Evolutionary conservation across 1,140 invertebrate species (phyloP), one percentile per base, ranked within the genome.

Genomic region (Matsumurasca onukii): DNA sequence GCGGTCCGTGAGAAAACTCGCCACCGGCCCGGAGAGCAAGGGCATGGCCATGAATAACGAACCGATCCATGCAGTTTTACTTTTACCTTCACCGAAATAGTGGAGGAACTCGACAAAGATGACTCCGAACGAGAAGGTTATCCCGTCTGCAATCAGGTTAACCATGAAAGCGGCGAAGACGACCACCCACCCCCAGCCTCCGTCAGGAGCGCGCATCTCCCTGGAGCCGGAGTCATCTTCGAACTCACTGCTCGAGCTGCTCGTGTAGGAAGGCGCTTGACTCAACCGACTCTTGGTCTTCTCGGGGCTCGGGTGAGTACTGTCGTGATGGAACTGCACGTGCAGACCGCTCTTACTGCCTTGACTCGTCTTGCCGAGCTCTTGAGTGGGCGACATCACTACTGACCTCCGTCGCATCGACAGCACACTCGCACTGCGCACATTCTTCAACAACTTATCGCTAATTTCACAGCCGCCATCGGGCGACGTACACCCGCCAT

Each of bases 1-100:
- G 34, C 93, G 85, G 75, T 96, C 94, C 0, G 92, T 94, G 2
- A 96, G 80, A 70, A 92, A 91, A 75, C 91, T 92, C 3, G 94
- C 93, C 17, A 98, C 86, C 0, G 95, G 95, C 1, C 94, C 95
- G 0, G 91, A 92, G 3, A 97, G 78, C 62, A 95, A 77, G 9
- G 94, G 94, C 85, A 95, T 94, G 1, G 93, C 91, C 86, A 95
- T 93, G 76, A 96, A 94, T 20, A 96, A 82, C 34, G 91, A 91
- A 0, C 92, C 92, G 31, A 97, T 92, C 89, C 92, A 94, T 0
- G 94, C 91, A 0, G 94, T 96, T 76, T 93, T 92, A n/a, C 90
- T 87, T 73, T 92, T 92, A 2, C 71, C 71, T 64, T 90, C 86
- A 17, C 85, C 85, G 77, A 94, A 95, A 77, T 93, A 90, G 48